phyloP scores from a whole-genome alignment of 2,113 vertebrate genomes.

The Sylvietta virens region DNA sequence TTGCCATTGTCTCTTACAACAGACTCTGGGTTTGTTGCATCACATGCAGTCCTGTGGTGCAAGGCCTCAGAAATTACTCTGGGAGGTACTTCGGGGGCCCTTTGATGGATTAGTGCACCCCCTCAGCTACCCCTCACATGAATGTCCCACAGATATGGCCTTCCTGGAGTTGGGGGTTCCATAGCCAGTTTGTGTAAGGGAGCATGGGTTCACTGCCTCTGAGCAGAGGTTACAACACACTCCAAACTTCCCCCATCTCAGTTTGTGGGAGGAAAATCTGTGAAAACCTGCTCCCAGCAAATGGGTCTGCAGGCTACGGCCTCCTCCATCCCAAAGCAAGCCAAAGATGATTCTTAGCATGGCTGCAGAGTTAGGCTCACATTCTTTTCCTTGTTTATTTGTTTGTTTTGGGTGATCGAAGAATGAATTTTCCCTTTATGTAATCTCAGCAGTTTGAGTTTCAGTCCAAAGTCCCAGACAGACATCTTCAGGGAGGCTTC shows the following conservation, averaged over 20 bases:
- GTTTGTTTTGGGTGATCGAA: neutral
- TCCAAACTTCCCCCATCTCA: rapidly evolving
- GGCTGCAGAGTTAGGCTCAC: neutral
- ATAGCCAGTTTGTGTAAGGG: neutral
- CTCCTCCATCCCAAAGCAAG: too few relatives aligned
- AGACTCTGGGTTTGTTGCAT: neutral
- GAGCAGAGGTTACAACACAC: neutral
- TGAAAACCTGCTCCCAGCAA: neutral
- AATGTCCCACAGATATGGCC: neutral
- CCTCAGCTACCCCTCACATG: too few relatives aligned
- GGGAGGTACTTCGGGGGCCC: too few relatives aligned
- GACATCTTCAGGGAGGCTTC: neutral
- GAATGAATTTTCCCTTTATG: neutral
- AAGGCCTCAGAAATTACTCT: neutral
- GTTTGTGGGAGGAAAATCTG: neutral
- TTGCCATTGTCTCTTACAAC: neutral
- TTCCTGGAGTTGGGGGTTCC: neutral
- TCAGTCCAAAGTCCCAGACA: neutral
- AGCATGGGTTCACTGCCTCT: neutral
- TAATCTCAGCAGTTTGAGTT: neutral
- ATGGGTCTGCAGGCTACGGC: neutral
- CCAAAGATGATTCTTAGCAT: neutral
- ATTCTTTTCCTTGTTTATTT: neutral
- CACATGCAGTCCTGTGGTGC: neutral
- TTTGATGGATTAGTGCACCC: neutral